Conservation (phyloP, 2,113 vertebrate species). For the Sceloporus undulatus region DNA sequence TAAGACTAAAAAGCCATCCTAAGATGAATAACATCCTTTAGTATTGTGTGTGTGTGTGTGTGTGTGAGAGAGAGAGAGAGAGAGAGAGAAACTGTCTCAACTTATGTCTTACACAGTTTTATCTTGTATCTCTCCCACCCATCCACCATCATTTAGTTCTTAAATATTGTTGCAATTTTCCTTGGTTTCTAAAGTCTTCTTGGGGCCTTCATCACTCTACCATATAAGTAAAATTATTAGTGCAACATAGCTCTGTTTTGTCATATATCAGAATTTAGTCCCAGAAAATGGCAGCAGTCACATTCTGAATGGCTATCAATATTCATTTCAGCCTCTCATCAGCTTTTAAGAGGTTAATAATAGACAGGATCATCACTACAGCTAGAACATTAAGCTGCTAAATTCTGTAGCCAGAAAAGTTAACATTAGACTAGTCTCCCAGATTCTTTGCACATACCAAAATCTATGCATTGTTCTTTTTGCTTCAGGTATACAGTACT, state of each 20-base stretch:
- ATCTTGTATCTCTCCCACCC: neutral
- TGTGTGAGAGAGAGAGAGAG: too few species aligned
- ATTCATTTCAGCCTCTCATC: neutral
- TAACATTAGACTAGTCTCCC: neutral
- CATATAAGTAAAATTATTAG: neutral
- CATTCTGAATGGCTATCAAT: neutral
- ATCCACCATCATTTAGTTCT: neutral
- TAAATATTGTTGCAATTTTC: neutral
- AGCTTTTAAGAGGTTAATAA: neutral
- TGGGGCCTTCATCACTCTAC: neutral
- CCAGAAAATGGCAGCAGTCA: neutral
- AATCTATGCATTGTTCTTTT: neutral
- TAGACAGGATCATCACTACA: neutral
- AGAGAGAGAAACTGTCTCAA: neutral
- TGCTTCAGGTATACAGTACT: neutral
- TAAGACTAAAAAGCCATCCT: neutral
- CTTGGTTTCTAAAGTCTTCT: neutral
- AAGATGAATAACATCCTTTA: neutral
- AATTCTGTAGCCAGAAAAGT: neutral
- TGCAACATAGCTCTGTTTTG: neutral
- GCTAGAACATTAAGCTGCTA: neutral
- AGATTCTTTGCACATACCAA: neutral
- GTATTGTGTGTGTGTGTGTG: too few species aligned
- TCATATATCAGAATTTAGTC: neutral
- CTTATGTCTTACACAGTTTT: neutral